Evolutionary conservation across 1,140 invertebrate genomes (phyloP).

Genomic region (Spodoptera litura): DNA sequence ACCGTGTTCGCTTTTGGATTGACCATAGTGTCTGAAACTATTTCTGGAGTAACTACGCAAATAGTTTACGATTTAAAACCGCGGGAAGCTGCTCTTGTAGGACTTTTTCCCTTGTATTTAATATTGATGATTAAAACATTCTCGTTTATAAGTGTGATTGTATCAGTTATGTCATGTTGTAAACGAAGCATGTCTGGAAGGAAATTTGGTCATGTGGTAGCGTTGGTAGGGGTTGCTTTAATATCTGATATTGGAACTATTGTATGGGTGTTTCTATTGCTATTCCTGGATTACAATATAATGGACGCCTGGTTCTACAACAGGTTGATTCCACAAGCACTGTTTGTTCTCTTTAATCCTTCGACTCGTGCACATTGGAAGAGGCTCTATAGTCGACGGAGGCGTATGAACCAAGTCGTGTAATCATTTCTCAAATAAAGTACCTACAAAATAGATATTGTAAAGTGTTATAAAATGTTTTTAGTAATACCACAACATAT

Average conservation of each 20-base stretch:
- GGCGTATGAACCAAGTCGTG: constrained; percentile 19
- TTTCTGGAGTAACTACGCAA: not conserved
- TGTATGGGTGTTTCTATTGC: not conserved
- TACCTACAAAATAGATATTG: no score
- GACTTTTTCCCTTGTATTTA: constrained; percentile 7
- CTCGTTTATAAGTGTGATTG: constrained; percentile 34
- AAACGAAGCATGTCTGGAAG: constrained; percentile 24
- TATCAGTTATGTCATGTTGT: constrained; percentile 47
- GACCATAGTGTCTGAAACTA: not conserved
- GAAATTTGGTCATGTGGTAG: constrained; percentile 21
- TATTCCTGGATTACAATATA: not conserved
- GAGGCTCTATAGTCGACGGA: constrained; percentile 9
- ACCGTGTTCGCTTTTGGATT: constrained; percentile 6
- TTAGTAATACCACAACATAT: no score
- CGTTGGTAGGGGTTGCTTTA: constrained; percentile 42
- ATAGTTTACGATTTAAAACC: not conserved
- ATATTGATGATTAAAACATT: constrained; percentile 1
- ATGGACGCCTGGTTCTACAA: constrained; percentile 8
- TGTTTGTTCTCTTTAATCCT: constrained; percentile 17
- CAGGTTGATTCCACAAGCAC: constrained; percentile 19
- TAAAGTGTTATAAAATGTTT: no score
- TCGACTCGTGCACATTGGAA: constrained; percentile 24
- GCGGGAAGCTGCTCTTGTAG: not conserved
- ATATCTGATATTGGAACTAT: constrained; percentile 34
- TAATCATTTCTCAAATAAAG: not conserved